These are phyloP conservation scores for Sturnus vulgaris DNA, from an alignment of 2,113 vertebrate species.

Conservation along the genomic window DNA sequence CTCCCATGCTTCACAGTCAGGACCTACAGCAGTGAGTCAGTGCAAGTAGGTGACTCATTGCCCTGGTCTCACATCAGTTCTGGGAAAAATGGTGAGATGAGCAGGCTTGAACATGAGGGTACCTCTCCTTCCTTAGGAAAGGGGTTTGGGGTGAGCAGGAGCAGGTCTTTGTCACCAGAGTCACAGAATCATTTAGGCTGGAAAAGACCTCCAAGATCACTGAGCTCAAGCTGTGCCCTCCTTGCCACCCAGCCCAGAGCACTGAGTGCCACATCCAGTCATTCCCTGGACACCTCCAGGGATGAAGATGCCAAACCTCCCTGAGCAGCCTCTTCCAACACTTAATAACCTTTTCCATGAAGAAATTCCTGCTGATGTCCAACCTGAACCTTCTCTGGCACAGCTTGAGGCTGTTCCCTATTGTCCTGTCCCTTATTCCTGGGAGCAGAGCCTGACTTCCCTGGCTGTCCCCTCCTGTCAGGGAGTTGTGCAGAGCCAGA, in stretches of 20 bases:
- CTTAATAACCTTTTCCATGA: neutral
- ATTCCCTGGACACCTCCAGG: neutral
- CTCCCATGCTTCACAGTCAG: neutral
- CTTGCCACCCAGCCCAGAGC: neutral
- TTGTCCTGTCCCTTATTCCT: neutral
- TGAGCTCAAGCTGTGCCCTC: too few species aligned
- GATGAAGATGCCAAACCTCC: neutral
- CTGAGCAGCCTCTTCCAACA: neutral
- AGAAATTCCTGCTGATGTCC: neutral
- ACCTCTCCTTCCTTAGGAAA: neutral
- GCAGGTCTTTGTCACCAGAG: neutral
- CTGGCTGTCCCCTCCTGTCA: fast-evolving
- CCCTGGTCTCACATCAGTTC: neutral
- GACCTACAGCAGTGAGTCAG: neutral
- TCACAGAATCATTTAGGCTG: neutral
- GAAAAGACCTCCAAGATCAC: neutral
- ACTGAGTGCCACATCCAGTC: neutral
- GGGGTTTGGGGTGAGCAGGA: neutral
- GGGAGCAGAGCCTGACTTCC: fast-evolving
- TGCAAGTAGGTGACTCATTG: neutral
- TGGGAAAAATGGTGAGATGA: neutral
- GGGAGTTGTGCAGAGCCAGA: neutral
- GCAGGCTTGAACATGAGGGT: neutral
- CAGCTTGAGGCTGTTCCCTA: neutral
- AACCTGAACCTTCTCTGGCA: neutral